Base-by-base conservation (phyloP, 2,888 invertebrate genomes). In the Callyntrura guangdongensis region DNA sequence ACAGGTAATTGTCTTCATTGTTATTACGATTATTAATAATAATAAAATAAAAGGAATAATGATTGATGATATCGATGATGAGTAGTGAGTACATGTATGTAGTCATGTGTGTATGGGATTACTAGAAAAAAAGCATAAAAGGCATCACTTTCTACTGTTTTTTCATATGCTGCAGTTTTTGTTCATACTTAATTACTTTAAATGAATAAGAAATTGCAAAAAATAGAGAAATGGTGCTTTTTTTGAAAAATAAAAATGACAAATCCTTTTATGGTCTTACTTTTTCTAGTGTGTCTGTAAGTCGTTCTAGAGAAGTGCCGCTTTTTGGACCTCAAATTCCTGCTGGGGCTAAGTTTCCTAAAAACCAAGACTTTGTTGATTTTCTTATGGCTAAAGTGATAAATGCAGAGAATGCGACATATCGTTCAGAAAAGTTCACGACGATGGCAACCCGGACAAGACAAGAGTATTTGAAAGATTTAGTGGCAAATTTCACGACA, bases 361-460 rank as follows among this genome's bases (percentile, higher is more conserved):
- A 98, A 95, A 97, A 98, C 86, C 97, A 98, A 95, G 96, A 97
- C n/a, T 99, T 99, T 95, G 97, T 98, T n/a, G 98, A 99, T 95
- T 98, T 99, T 95, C 96, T 99, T 77, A 95, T 99, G 94, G 98
- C 99, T 88, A 99, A 99, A 97, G 97, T 98, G 61, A 98, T 99
- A 93, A 99, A 99, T 95, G 99, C 98, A 27, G 99, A 99, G 95
- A 99, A 99, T 95, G 99, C 99, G 12, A 99, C 99, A 12, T 98
- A 99, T 95, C 96, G 98, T 94, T 98, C 99, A 69, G 98, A 99
- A 94, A 99, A 99, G 95, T 99, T 99, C 95, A 98, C 98, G 85
- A 98, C 98, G 77, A 99, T 99, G 99, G 99, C 99, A 12, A 98
- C 98, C 11, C 96, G 99, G 94, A 99, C 99, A 64, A 96, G 99